These are phyloP conservation scores for Apamea monoglypha DNA, from an alignment of 2,888 invertebrate genomes.

Conservation along the genomic window DNA sequence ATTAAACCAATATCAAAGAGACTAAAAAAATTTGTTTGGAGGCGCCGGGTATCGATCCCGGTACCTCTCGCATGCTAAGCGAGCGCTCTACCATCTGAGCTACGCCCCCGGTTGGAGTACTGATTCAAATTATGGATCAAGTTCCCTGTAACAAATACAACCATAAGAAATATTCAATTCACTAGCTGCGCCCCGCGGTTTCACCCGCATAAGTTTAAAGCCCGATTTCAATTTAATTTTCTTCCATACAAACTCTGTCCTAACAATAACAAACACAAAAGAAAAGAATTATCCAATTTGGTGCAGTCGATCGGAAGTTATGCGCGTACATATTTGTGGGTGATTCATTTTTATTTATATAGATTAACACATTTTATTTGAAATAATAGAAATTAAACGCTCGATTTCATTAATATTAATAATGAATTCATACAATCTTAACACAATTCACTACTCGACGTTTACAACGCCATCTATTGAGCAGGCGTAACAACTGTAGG, in stretches of 20 bases:
- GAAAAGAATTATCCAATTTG: no score
- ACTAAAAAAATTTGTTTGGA: conserved; percentile 74
- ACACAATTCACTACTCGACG: not conserved
- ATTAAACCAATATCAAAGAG: not conserved
- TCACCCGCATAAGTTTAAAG: no score
- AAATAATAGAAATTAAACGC: not conserved
- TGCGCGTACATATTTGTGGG: no score
- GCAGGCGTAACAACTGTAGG: rapidly evolving
- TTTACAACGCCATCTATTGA: conserved; percentile 23
- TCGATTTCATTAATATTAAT: not conserved
- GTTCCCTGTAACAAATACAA: rapidly evolving
- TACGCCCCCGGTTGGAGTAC: conserved; percentile 81
- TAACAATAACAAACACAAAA: no score
- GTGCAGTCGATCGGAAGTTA: no score
- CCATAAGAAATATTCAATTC: not conserved
- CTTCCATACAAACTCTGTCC: no score
- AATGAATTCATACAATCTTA: not conserved
- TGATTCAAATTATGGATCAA: rapidly evolving
- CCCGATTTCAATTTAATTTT: no score
- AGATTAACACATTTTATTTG: not conserved
- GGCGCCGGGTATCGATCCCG: conserved; percentile 91
- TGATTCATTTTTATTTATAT: no score
- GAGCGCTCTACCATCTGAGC: conserved; percentile 91
- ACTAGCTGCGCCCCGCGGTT: no score
- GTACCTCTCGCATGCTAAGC: conserved; percentile 91